Percentiles rank a stretch among this genome's conserved stretches.
Conservation (phyloP, 1,140 invertebrate species). For the Sitobion miscanthi region DNA sequence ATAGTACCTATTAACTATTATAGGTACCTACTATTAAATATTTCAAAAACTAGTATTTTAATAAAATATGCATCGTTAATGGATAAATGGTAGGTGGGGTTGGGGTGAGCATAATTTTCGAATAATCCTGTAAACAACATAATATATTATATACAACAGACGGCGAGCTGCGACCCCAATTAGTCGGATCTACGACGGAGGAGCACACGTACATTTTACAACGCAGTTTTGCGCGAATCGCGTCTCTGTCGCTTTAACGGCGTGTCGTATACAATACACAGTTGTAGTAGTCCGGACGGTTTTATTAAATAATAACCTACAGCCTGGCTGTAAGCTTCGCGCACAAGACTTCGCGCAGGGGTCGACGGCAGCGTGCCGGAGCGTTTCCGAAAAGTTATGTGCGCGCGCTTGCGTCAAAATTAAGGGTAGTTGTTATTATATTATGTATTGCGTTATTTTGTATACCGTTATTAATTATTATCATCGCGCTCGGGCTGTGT, state of each 20-base stretch:
- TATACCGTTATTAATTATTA: not conserved
- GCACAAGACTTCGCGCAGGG: not conserved
- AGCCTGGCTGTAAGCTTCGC: not conserved
- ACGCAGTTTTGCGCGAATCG: not conserved
- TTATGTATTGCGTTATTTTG: not conserved
- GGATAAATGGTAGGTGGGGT: too few species aligned
- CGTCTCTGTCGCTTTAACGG: not conserved
- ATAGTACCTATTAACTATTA: not conserved
- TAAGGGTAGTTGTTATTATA: constrained; percentile 8
- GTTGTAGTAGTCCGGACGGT: not conserved
- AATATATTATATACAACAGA: not conserved
- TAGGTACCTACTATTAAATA: too few species aligned
- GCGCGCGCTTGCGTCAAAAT: constrained; percentile 2
- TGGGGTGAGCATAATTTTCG: not conserved
- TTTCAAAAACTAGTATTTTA: not conserved
- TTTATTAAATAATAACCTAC: not conserved
- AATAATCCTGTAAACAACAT: not conserved
- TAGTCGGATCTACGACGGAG: not conserved
- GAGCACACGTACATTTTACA: not conserved
- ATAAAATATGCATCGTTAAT: not conserved
- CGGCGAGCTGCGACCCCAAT: not conserved
- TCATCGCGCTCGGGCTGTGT: not conserved
- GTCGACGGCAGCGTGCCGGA: not conserved
- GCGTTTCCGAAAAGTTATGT: constrained; percentile 2
- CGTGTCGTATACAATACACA: not conserved